These are phyloP conservation scores for Andrena haemorrhoa DNA, from an alignment of 2,888 invertebrate genomes.

Conservation along the genomic window DNA sequence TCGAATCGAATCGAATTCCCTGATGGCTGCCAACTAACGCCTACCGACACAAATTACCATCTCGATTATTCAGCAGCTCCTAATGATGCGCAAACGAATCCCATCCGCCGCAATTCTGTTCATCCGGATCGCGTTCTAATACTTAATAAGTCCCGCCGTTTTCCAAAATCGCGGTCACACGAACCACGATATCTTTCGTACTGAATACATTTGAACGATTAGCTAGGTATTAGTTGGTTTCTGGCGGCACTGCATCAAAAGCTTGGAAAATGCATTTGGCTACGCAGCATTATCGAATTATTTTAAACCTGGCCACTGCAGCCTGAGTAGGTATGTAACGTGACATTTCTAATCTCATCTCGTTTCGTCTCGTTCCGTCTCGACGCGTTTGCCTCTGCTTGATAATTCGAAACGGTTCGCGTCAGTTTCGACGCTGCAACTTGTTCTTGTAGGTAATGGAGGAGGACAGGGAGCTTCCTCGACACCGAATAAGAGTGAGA, in stretches of 20 bases:
- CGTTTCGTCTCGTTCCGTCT: too few relatives aligned
- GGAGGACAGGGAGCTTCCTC: too few relatives aligned
- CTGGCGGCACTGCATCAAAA: not conserved
- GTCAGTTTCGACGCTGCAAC: not conserved
- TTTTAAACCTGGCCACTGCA: too few relatives aligned
- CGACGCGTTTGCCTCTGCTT: not conserved
- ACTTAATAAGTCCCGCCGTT: constrained; percentile 1
- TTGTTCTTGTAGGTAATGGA: not conserved
- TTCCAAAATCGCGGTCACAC: constrained; percentile 13
- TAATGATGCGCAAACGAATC: constrained; percentile 7
- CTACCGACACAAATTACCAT: constrained; percentile 1
- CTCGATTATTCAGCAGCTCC: constrained; percentile 19
- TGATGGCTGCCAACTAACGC: not conserved
- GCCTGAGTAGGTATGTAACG: not conserved
- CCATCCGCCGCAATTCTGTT: constrained; percentile 3
- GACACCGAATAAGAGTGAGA: constrained; percentile 6
- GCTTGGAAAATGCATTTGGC: not conserved
- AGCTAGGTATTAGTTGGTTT: not conserved
- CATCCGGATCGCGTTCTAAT: constrained; percentile 10
- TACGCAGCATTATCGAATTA: not conserved
- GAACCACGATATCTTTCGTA: not conserved
- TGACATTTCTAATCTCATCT: not conserved
- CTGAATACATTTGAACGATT: not conserved
- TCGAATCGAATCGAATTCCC: not conserved
- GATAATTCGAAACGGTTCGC: constrained; percentile 1